Evolutionary conservation across 2,797 vertebrate species (phyloP).

Genomic region (Oryzias dopingdopingensis): DNA sequence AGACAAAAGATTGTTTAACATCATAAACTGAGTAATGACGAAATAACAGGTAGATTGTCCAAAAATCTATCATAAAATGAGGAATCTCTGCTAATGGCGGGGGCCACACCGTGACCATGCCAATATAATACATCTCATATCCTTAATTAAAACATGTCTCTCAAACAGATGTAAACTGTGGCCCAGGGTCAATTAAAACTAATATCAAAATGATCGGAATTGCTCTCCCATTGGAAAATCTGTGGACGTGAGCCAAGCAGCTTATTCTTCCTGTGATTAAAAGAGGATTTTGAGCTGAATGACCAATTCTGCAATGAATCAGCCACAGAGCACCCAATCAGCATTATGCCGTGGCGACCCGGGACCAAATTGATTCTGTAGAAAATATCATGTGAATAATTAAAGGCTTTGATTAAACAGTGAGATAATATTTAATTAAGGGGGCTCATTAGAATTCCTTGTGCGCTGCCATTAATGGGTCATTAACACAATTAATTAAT

Average conservation of each 20-base stretch:
- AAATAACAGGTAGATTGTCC: conserved; percentile 50
- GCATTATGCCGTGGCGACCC: conserved; percentile 59
- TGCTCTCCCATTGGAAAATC: conserved; percentile 55
- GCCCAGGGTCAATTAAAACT: conserved; percentile 67
- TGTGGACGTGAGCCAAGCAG: conserved; percentile 68
- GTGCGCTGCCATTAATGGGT: conserved; percentile 74
- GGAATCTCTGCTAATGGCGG: conserved; percentile 56
- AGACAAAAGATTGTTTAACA: conserved; percentile 19
- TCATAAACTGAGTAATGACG: conserved; percentile 26
- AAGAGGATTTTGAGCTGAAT: conserved; percentile 72
- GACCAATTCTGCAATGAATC: conserved; percentile 71
- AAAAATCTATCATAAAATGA: conserved; percentile 49
- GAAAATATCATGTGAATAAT: conserved; percentile 84
- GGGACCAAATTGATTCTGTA: conserved; percentile 72
- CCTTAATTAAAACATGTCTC: conserved; percentile 71
- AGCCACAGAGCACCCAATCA: conserved; percentile 59
- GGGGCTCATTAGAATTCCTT: conserved; percentile 79
- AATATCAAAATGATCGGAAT: conserved; percentile 74
- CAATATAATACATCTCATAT: conserved; percentile 65
- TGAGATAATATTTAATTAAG: conserved; percentile 86
- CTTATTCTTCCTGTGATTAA: conserved; percentile 65
- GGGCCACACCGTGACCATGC: conserved; percentile 34
- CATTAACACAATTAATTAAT: conserved; percentile 85
- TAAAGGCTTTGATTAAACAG: conserved; percentile 83
- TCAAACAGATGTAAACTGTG: conserved; percentile 71